phyloP scores from a whole-genome alignment of 2,888 invertebrate species.

The Megastigmus dorsalis region DNA sequence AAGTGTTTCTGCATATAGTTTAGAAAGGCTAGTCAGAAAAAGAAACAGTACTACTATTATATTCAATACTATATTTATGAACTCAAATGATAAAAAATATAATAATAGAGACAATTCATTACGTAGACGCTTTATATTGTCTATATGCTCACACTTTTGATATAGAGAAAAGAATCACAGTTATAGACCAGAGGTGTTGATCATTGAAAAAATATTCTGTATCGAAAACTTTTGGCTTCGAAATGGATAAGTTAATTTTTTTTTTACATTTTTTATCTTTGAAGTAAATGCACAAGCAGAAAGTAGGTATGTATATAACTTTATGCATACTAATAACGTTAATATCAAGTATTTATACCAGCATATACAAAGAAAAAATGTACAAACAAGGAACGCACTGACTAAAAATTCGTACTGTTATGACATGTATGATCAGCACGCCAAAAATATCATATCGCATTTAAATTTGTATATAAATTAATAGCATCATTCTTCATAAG shows the following conservation, averaged over 20 bases:
- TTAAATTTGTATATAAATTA: constrained; percentile 20
- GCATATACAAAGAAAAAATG: constrained; percentile 57
- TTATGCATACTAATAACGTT: constrained; percentile 53
- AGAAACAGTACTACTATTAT: constrained; percentile 16
- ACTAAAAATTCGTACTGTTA: constrained; percentile 39
- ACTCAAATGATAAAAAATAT: constrained; percentile 5
- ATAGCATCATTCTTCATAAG: constrained; percentile 29
- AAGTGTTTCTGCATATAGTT: constrained; percentile 2
- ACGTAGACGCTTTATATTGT: constrained; percentile 35
- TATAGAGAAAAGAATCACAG: constrained; percentile 47
- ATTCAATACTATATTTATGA: constrained; percentile 8
- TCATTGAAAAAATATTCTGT: constrained; percentile 21
- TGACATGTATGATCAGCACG: constrained; percentile 26
- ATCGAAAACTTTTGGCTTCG: constrained; percentile 5
- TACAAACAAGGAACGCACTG: constrained; percentile 55
- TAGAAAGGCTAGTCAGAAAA: constrained; percentile 19
- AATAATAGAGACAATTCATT: constrained; percentile 5
- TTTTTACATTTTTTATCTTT: constrained; percentile 30
- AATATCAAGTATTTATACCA: constrained; percentile 58
- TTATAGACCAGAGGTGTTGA: constrained; percentile 47
- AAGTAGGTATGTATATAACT: constrained; percentile 42
- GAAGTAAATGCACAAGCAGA: constrained; percentile 52
- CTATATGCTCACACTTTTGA: constrained; percentile 30
- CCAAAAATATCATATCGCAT: constrained; percentile 14
- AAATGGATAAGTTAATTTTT: constrained; percentile 32